Evolutionary conservation across 1,140 invertebrate species (phyloP), one percentile per base, ranked within the genome.

Genomic region (Littorina saxatilis): DNA sequence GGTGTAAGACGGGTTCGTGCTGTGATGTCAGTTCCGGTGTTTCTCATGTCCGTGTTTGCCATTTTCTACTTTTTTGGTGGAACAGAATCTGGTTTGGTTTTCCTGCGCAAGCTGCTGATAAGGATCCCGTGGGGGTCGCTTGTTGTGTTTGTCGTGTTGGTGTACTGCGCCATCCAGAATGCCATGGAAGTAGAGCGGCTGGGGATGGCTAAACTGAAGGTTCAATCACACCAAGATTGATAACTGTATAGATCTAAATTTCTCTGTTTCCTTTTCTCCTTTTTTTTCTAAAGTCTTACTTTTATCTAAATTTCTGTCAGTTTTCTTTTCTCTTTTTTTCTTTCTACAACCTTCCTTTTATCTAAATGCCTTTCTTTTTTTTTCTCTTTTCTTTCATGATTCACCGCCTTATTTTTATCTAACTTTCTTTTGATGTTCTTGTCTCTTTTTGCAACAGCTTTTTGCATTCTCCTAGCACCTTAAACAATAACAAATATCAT

Each of bases 1-100:
- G 93, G 93, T 77, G 85, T 87, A 47, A 92, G 94, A 80, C 92
- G 96, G 83, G 92, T 96, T 55, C 93, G 95, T 88, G 96, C 95
- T 74, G 79, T 95, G 2, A 87, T 96, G 78, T 94, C 95, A 79
- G 93, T 95, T 39, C 96, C 96, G 40, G 91, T 97, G 37, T 94
- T 97, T 82, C 94, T 95, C 20, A 91, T 97, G 81, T 96, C 96
- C 17, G 95, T 95, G 9, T 94, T 97, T 85, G 96, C 96, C 2
- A 97, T 96, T 92, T 96, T 96, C 88, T 97, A 96, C 91, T 97
- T 98, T 88, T 96, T 97, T 92, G 95, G 94, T 83, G 96, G 95
- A 0, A 92, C 92, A 82, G 94, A 95, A 73, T 93, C 96, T 82
- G 96, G 96, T 20, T 93, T 95, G 89, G 93, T 94, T 70, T 95